Evolutionary conservation across 2,888 invertebrate genomes (phyloP), one percentile per base, ranked within the genome.

Genomic region (Phaedon cochleariae): DNA sequence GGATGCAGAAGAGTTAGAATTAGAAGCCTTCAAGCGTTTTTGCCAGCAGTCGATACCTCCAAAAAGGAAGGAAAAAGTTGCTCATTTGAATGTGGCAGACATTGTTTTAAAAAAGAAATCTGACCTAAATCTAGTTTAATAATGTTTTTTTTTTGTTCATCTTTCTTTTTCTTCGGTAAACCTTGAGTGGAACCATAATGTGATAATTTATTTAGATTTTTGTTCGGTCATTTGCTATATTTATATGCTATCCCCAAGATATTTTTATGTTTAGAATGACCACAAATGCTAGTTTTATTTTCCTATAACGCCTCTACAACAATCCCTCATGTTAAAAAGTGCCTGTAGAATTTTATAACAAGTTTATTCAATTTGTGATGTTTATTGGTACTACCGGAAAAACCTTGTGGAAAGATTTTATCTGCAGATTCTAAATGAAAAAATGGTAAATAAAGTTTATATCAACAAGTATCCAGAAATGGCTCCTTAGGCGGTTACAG

Each of bases 21-120:
- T 94, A 70, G 95, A 95, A 80, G 92, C 92, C 1, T 94, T 95
- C 84, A 95, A 96, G 82, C 88, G 94, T 18, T 94, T 93, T 83
- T 94, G 93, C 74, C 90, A 92, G 78, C 93, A 93, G 81, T 94
- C 93, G 69, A 90, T 93, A 70, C 91, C 93, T 58, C 89, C 91
- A 0, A 89, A 90, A 69, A 88, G 90, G 74, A 91, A 92, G 79
- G 92, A 92, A 70, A 91, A 91, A 83, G 90, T 91, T 75, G 82
- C 83, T 79, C 90, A 92, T 82, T 87, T 93, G 75, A 92, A 94
- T 84, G 87, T 94, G 75, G 92, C 92, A 82, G 92, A 93, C 80
- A 90, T 92, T 77, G 87, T 91, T 71, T 84, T 90, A 69, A 89
- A 89, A 82, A 89, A 89, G 81, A 89, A 89, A 76, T 80, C 77